phyloP scores from a whole-genome alignment of 2,888 invertebrate species.

The Alloscopus bannaensis region DNA sequence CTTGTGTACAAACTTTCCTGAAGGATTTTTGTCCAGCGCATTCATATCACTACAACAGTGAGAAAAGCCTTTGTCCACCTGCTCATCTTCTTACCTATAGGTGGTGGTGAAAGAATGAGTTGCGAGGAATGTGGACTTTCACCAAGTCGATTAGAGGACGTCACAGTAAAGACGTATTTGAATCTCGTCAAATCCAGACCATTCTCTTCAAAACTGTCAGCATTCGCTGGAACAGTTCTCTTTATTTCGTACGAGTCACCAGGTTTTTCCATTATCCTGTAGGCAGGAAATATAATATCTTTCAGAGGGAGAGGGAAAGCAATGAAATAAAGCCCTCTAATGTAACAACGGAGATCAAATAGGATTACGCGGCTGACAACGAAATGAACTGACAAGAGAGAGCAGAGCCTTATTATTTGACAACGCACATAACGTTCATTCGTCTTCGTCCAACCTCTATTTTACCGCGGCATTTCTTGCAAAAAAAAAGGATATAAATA shows the following conservation, averaged over 20 bases:
- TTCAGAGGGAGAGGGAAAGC: slow-evolving; percentile 10
- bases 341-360: slow-evolving; percentile 61
- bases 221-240: slow-evolving; percentile 66
- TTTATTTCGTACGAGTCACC: slow-evolving; percentile 71
- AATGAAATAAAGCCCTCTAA: slow-evolving; percentile 45
- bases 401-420: slow-evolving; percentile 58
- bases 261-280: slow-evolving; percentile 69
- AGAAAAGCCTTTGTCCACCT: too few relatives aligned
- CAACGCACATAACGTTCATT: slow-evolving; percentile 11
- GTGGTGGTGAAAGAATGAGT: slow-evolving; percentile 68
- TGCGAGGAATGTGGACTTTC: slow-evolving; percentile 70
- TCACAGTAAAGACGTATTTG: slow-evolving; percentile 71
- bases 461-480: not conserved
- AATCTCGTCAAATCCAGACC: slow-evolving; percentile 68
- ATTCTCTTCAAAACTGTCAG: slow-evolving; percentile 68
- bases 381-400: slow-evolving; percentile 63
- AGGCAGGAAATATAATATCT: slow-evolving; percentile 18
- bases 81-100: slow-evolving; percentile 63
- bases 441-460: not conserved
- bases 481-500: slow-evolving; percentile 4
- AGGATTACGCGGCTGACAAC: slow-evolving; percentile 58
- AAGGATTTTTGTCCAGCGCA: too few relatives aligned
- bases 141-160: slow-evolving; percentile 70
- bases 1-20: too few relatives aligned
- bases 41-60: too few relatives aligned